Conservation (phyloP, 2,113 vertebrate genomes). For the Empidonax traillii region DNA sequence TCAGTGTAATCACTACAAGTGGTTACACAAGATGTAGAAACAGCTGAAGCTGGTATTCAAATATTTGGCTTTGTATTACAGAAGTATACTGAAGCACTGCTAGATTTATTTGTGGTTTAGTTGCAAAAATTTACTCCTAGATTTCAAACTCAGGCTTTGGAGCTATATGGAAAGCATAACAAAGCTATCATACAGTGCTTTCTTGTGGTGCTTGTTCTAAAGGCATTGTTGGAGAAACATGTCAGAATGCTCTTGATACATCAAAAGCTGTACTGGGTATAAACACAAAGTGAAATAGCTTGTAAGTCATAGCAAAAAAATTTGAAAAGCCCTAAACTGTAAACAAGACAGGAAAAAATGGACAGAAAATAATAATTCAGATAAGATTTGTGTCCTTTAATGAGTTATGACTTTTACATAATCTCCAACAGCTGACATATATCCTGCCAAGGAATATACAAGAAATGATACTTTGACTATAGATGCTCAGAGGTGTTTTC, state of each 20-base stretch:
- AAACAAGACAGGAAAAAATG: background rate
- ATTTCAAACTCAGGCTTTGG: background rate
- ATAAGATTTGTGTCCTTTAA: background rate
- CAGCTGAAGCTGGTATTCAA: background rate
- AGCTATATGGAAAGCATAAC: background rate
- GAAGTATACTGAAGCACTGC: background rate
- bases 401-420: background rate
- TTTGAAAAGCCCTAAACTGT: background rate
- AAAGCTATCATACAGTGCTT: background rate
- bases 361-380: background rate
- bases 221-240: constrained; percentile 21
- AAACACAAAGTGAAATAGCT: background rate
- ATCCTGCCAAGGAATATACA: background rate
- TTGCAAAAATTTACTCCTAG: background rate
- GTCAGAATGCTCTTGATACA: background rate
- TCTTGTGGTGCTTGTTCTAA: background rate
- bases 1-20: background rate
- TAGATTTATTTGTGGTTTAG: background rate
- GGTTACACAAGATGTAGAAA: background rate
- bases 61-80: background rate
- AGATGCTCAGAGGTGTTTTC: background rate
- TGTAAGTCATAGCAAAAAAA: background rate
- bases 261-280: background rate
- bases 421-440: background rate
- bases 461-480: background rate